Evolutionary conservation across 1,140 invertebrate genomes (phyloP).

Genomic region (Drosophila subobscura): DNA sequence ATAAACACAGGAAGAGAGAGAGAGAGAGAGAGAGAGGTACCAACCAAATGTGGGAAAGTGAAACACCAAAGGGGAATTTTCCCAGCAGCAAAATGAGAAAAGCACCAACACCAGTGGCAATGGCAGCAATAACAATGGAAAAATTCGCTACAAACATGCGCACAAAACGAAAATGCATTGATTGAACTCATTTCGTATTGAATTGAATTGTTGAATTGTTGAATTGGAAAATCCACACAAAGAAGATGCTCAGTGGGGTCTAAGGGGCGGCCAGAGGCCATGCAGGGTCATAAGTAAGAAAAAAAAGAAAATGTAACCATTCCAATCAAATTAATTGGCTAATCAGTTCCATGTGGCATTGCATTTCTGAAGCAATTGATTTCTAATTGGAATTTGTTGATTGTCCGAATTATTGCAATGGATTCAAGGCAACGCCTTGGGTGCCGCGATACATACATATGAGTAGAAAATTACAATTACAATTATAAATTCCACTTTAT

Average conservation of each 20-base stretch:
- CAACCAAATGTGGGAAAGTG: conserved; percentile 31
- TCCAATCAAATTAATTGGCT: conserved; percentile 57
- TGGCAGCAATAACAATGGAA: conserved; percentile 42
- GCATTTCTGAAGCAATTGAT: too few species aligned
- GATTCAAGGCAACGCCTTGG: too few species aligned
- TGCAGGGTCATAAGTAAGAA: too few species aligned
- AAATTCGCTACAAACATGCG: conserved; percentile 66
- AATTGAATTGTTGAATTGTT: conserved; percentile 41
- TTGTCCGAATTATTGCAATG: too few species aligned
- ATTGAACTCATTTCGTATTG: conserved; percentile 61
- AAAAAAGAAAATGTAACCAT: conserved; percentile 14
- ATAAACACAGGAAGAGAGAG: conserved; percentile 20
- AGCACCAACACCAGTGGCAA: conserved; percentile 12
- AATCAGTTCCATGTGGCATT: conserved; percentile 16
- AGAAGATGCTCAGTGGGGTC: not conserved
- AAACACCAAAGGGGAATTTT: conserved; percentile 25
- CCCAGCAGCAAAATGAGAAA: conserved; percentile 28
- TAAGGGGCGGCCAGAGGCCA: not conserved
- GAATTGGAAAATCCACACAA: conserved; percentile 3
- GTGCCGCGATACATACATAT: too few species aligned
- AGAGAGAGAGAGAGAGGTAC: not conserved
- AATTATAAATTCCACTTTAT: too few species aligned
- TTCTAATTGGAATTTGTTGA: too few species aligned
- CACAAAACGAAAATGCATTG: conserved; percentile 76
- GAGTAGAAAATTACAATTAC: too few species aligned